Evolutionary conservation across 2,113 vertebrate species (phyloP), one percentile per base, ranked within the genome.

Genomic region (Machaerirhynchus nigripectus): DNA sequence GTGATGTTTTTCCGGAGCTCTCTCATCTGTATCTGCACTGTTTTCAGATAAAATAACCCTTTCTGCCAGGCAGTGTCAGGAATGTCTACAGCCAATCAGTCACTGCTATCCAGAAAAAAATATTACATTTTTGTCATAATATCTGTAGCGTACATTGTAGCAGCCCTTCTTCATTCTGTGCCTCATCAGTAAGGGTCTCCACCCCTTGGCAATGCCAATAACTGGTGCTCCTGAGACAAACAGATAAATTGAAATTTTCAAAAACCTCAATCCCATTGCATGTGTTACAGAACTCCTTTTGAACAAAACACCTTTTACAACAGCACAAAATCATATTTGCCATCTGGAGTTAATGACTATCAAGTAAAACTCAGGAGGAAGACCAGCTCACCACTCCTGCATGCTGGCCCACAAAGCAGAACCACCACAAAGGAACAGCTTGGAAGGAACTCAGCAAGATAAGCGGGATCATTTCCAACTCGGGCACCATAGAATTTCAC

Each of bases 21-120:
- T 93, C 95, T 95, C 95, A 97, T 97, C 95, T 96, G 96, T 96
- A 97, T 96, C 95, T 79, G 81, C 86, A 90, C 91, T 95, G 94
- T 89, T 97, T 97, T 94, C 93, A 97, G 95, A 97, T 96, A 97
- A 96, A 96, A 97, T 96, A 97, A 97, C 96, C 95, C 88, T 70
- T 96, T 95, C 88, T 94, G 94, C 95, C 96, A 96, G 77, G n/a
- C 75, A 86, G 89, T 85, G 95, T 96, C 95, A 95, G 88, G 86
- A 96, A 91, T 76, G 95, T 76, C 95, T 97, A 84, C 84, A 94
- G 91, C 83, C 46, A 39, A 95, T 96, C 97, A 94, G 95, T 96
- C 95, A 97, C 56, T 46, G 23, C 63, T 93, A 89, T 59, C 39
- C 89, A 88, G 67, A 61, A 87, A 93, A 95, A 96, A 76, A 70